Conservation (phyloP, 2,888 invertebrate genomes). For the Hypomecis punctinalis region DNA sequence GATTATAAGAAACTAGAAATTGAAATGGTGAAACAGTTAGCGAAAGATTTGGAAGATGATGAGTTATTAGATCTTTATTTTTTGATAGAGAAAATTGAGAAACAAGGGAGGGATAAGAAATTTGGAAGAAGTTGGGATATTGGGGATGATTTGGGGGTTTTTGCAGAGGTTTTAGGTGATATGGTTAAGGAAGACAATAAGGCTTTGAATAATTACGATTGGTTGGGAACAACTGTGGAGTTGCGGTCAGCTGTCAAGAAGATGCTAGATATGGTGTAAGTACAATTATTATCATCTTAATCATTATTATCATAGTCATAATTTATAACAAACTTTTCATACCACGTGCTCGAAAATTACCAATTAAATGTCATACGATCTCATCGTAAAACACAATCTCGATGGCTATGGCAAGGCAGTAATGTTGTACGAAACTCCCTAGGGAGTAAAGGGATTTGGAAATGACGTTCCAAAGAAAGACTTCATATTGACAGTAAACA, state of each 20-base stretch:
- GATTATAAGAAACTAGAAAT: not conserved
- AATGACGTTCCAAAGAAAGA: no score
- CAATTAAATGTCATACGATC: no score
- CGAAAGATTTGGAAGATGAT: not conserved
- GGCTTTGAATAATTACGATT: slow-evolving; percentile 61
- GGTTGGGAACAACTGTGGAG: slow-evolving; percentile 67
- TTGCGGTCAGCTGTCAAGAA: slow-evolving; percentile 61
- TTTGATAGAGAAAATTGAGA: slow-evolving; percentile 4
- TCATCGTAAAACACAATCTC: no score
- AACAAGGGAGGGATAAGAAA: not conserved
- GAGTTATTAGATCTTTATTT: not conserved
- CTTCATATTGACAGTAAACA: no score
- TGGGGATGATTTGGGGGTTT: slow-evolving; percentile 43
- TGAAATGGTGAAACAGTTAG: not conserved
- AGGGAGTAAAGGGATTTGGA: no score
- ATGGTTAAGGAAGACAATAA: slow-evolving; percentile 55
- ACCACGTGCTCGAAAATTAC: no score
- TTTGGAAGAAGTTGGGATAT: slow-evolving; percentile 14
- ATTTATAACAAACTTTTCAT: no score
- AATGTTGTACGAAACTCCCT: no score
- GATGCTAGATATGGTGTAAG: slow-evolving; percentile 64
- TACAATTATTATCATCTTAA: slow-evolving; percentile 24
- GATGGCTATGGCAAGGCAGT: no score
- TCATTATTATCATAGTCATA: no score
- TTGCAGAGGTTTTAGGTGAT: slow-evolving; percentile 58